Percentiles rank a stretch among this genome's conserved stretches.
Conservation (phyloP, 2,797 vertebrate species). For the Ceyx erithaca region DNA sequence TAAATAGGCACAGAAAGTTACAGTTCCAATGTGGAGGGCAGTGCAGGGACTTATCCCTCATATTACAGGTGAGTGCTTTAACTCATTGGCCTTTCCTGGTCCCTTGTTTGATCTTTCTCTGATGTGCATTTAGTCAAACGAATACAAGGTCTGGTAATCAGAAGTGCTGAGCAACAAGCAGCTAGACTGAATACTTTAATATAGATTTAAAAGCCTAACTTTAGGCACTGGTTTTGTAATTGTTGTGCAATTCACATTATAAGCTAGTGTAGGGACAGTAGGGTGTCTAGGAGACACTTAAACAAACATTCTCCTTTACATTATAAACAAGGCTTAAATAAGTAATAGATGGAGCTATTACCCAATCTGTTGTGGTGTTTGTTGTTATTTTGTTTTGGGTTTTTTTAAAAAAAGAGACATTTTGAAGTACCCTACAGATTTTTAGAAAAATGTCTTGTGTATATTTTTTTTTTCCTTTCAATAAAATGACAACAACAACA, state of each 20-base stretch:
- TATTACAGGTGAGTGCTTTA: background rate
- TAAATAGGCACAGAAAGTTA: fast-evolving
- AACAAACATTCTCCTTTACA: slow-evolving; percentile 20
- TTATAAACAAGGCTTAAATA: background rate
- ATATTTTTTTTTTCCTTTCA: background rate
- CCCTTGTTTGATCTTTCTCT: background rate
- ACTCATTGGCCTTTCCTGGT: background rate
- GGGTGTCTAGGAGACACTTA: slow-evolving; percentile 21
- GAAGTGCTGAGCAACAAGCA: background rate
- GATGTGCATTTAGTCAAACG: background rate
- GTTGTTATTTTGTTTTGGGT: background rate
- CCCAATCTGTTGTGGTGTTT: background rate
- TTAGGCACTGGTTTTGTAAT: slow-evolving; percentile 5
- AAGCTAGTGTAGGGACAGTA: background rate
- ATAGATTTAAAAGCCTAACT: background rate
- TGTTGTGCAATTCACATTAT: background rate
- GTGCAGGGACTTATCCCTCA: background rate
- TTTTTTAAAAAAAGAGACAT: background rate
- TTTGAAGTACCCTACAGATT: slow-evolving; percentile 45
- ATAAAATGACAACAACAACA: slow-evolving; percentile 19
- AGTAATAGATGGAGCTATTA: background rate
- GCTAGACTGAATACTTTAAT: background rate
- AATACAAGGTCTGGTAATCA: background rate
- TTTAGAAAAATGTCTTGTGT: background rate
- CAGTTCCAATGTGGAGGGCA: background rate